Evolutionary conservation across 2,113 vertebrate genomes (phyloP), one percentile per base, ranked within the genome.

Genomic region (Stigmatopora nigra): DNA sequence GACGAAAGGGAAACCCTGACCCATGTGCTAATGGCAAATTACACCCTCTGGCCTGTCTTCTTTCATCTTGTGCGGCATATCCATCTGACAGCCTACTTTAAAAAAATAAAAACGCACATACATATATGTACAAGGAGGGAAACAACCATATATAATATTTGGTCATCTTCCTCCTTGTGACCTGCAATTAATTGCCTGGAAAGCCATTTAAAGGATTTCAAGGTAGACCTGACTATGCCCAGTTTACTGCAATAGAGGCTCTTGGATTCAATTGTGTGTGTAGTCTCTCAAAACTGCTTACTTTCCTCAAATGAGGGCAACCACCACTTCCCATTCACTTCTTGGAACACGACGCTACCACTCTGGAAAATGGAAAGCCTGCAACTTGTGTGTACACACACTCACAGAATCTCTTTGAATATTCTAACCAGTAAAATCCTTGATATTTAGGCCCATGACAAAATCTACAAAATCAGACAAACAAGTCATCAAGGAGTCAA

Each of bases 391-490:
- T 86, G 81, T 82, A 83, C 78, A 78, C 78, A 78, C 86, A 78
- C 87, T 88, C 84, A 84, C 86, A 87, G 86, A 82, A 79, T 73
- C 78, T 77, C 84, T 88, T 89, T 89, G 85, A 87, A 85, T 87
- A 88, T 89, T 77, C 85, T 83, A 80, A 86, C 85, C 82, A 85
- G 88, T 84, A 85, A 80, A 86, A 87, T 87, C 84, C 85, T 88
- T 89, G 87, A 88, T 87, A 87, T 89, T 86, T 87, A 87, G 85
- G 68, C 70, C 71, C 69, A 61, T 48, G 51, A 70, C 82, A 78
- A 76, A 83, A 86, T 83, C 82, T 70, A 83, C 79, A 76, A 76
- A 78, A 78, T 78, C 67, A 79, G 16, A 41, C 17, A 62, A 80
- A 78, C 65, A 78, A 80, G 25, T 31, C 3, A 31, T 31, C 25